A percentile compares a stretch with the other conserved stretches of the same genome.
phyloP scores from a whole-genome alignment of 1,140 invertebrate species.

The Solenopsis fugax region DNA sequence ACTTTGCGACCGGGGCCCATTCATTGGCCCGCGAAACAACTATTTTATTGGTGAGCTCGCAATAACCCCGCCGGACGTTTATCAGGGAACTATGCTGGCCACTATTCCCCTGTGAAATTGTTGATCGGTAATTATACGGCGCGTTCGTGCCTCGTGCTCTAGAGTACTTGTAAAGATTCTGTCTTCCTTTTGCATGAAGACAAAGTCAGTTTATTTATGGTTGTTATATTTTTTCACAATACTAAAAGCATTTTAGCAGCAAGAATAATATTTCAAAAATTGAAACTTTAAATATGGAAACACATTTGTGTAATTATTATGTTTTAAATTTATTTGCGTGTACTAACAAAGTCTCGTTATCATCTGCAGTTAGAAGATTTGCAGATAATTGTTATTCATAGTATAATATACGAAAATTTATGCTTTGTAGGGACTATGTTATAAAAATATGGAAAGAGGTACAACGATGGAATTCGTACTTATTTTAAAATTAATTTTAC shows the following conservation, averaged over 20 bases:
- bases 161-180: neutral
- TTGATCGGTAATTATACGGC: constrained; percentile 54
- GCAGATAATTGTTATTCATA: neutral
- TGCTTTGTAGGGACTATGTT: neutral
- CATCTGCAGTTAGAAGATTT: neutral
- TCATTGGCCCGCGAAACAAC: constrained; percentile 73
- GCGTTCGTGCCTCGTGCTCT: neutral
- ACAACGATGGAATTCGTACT: constrained; percentile 18
- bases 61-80: constrained; percentile 76
- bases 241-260: neutral
- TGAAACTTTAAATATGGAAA: neutral
- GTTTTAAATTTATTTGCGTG: constrained; percentile 14
- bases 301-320: neutral
- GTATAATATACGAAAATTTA: neutral
- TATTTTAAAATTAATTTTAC: constrained; percentile 46
- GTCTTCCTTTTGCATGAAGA: no score
- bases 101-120: constrained; percentile 34
- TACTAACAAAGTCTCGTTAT: neutral
- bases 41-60: constrained; percentile 78
- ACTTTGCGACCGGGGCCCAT: constrained; percentile 73
- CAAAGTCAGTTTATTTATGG: neutral
- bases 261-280: neutral
- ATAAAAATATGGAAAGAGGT: constrained; percentile 15
- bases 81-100: constrained; percentile 73
- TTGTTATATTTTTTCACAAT: neutral